Evolutionary conservation across 2,113 vertebrate genomes (phyloP).

Genomic region (Ophiodon elongatus): DNA sequence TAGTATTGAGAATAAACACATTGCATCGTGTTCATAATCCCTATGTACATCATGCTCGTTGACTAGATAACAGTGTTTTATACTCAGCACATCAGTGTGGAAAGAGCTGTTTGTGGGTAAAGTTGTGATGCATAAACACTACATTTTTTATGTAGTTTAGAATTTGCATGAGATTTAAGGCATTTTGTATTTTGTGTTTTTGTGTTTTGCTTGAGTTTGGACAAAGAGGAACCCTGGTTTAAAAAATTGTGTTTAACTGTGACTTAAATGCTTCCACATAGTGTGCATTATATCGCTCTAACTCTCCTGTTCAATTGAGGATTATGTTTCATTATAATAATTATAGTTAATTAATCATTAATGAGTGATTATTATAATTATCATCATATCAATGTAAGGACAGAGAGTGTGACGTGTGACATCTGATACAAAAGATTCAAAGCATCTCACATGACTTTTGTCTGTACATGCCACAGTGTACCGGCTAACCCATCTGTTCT

Average conservation of each 20-base stretch:
- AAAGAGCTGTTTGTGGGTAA: no score
- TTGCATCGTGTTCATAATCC: no score
- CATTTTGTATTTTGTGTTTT: no score
- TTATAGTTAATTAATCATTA: background rate
- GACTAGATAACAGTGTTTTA: no score
- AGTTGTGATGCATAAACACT: no score
- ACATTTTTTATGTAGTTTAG: no score
- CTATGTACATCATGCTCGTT: no score
- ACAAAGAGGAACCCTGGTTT: no score
- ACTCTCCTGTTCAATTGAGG: background rate
- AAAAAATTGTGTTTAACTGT: background rate
- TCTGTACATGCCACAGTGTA: background rate
- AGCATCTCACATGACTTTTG: background rate
- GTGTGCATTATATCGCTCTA: background rate
- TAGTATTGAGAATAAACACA: no score
- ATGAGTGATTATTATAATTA: background rate
- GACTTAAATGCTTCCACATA: background rate
- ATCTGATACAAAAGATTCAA: background rate
- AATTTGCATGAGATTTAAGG: no score
- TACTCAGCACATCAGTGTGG: no score
- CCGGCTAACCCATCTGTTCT: background rate
- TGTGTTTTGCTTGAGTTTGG: no score
- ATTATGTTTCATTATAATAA: background rate
- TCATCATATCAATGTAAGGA: background rate
- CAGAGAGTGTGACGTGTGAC: background rate